Evolutionary conservation across 2,888 invertebrate species (phyloP).

Genomic region (Cataglyphis albicans): DNA sequence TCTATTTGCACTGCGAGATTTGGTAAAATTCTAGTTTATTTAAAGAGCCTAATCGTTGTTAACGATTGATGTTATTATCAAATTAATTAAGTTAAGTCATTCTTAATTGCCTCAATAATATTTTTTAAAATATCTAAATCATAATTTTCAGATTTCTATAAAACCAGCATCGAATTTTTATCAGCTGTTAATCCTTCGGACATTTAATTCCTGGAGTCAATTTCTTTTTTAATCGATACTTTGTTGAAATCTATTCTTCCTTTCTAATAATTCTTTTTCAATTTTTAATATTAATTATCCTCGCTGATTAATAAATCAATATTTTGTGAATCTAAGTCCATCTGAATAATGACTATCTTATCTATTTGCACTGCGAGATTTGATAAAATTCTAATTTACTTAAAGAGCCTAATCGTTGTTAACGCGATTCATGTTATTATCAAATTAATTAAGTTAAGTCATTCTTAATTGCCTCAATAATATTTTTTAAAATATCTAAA

Average conservation of each 20-base stretch:
- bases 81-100: slow-evolving; percentile 52
- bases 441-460: slow-evolving; percentile 48
- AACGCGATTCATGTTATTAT: slow-evolving; percentile 49
- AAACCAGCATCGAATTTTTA: not conserved
- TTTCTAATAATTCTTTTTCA: not conserved
- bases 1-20: slow-evolving; percentile 11
- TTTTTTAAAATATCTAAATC: not conserved
- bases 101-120: not conserved
- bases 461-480: not conserved
- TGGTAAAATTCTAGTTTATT: slow-evolving; percentile 42
- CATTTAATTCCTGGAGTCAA: not conserved
- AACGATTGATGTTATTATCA: slow-evolving; percentile 53
- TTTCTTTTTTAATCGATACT: not conserved
- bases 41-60: slow-evolving; percentile 33
- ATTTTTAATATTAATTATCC: not conserved
- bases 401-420: slow-evolving; percentile 31
- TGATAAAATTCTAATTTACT: slow-evolving; percentile 34
- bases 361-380: slow-evolving; percentile 9
- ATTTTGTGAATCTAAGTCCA: not conserved
- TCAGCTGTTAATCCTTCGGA: not conserved
- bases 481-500: too few species aligned
- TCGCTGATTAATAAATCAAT: not conserved
- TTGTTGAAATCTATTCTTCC: too few species aligned
- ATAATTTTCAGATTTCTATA: not conserved
- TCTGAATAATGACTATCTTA: not conserved